Conservation (phyloP, 2,113 vertebrate species). For the Centropristis striata region DNA sequence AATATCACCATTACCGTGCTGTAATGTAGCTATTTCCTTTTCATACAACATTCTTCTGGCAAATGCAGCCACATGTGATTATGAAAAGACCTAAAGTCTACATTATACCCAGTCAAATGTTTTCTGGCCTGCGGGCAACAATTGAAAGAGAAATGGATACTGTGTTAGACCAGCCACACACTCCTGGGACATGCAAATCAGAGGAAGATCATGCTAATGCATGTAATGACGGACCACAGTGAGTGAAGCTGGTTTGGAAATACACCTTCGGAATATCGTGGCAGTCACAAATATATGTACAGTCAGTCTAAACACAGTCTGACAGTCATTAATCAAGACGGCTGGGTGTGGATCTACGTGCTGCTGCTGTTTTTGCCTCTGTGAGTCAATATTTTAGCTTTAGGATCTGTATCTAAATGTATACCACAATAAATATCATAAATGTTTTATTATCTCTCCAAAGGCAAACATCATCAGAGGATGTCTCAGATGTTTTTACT, state of each 20-base stretch:
- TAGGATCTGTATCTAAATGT: background rate
- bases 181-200: conserved; percentile 77
- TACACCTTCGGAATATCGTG: background rate
- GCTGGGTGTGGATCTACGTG: background rate
- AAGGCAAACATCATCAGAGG: background rate
- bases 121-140: conserved; percentile 73
- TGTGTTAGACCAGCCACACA: conserved; percentile 57
- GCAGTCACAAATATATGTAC: conserved; percentile 54
- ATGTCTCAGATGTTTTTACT: background rate
- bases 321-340: background rate
- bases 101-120: conserved; percentile 61
- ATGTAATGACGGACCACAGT: conserved; percentile 72
- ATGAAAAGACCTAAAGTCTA: conserved; percentile 55
- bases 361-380: background rate
- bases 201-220: conserved; percentile 77
- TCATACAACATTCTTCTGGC: conserved; percentile 53
- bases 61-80: conserved; percentile 63
- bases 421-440: background rate
- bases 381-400: background rate
- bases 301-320: conserved; percentile 7
- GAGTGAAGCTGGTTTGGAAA: conserved; percentile 50
- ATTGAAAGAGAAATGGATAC: conserved; percentile 76
- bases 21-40: conserved; percentile 61
- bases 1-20: conserved; percentile 60
- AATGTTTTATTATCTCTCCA: background rate